Base-by-base conservation (phyloP, 30 jellyfish, hydroid and myxozoan species). In the Sanderia malayensis region DNA sequence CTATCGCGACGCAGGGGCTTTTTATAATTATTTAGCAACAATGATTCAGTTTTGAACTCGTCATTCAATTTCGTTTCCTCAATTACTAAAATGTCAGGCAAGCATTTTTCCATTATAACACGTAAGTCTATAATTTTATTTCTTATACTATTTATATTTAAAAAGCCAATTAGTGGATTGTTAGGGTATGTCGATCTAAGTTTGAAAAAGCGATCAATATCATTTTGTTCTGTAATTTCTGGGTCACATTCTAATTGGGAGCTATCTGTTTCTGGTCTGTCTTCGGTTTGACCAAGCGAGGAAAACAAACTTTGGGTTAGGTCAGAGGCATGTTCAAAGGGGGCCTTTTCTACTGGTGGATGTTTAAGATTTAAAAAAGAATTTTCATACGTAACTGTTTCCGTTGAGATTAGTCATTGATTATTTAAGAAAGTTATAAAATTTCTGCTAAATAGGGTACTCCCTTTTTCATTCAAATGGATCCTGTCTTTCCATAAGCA, bases 321-420 rank as follows among this genome's bases (percentile, higher is more conserved):
- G 55, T 41, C 55, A 41, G 55, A 41, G 55, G 55, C 55, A 41
- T 41, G 55, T 41, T 41, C 55, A 41, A 41, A 41, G 55, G 55
- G 55, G 55, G 55, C 15, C 55, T 41, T 41, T 41, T 41, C 55
- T 6, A 41, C 55, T 41, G 15, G 55, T 41, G 55, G 55, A 41
- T 41, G 55, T 41, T 41, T 41, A 41, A 41, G 55, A 41, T 41
- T 41, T 41, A 41, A 41, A 41, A 41, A 41, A 6, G 55, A 41
- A 41, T 41, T 41, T 41, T 41, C 55, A 41, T 15, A 41, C 55
- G 55, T 41, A 41, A 41, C 55, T 41, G 55, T 41, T 41, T 41
- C 55, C 15, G 55, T 41, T 41, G 55, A 41, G 55, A 41, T 6
- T 41, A 41, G 55, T 41, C 55, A 41, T 15, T 8, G 55, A 41